Conservation (phyloP, 2,797 vertebrate genomes). For the Jordanella pulchra region DNA sequence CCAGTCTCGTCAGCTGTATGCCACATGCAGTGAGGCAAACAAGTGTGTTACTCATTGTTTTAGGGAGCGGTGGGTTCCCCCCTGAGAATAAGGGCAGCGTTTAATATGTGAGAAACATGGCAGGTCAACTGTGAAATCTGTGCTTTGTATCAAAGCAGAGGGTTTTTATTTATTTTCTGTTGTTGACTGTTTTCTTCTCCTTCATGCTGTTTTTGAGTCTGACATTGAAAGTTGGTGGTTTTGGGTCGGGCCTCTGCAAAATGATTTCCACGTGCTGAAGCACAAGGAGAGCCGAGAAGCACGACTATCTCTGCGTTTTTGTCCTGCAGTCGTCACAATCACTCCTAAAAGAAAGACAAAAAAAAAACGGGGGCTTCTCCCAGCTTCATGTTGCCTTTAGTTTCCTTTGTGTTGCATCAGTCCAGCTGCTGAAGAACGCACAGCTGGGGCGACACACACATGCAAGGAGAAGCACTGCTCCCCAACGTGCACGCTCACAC, state of each 20-base stretch:
- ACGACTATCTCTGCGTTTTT: constrained; percentile 20
- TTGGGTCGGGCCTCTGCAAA: constrained; percentile 66
- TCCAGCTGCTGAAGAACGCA: constrained; percentile 70
- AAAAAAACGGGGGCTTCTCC: too few species aligned
- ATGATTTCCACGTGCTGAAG: constrained; percentile 53
- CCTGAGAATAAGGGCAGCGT: constrained; percentile 4
- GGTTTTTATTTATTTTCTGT: not conserved
- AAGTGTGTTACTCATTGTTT: constrained; percentile 45
- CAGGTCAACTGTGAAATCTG: constrained; percentile 28
- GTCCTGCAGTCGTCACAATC: constrained; percentile 27
- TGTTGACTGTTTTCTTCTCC: too few species aligned
- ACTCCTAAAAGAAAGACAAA: constrained; percentile 40
- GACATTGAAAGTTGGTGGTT: constrained; percentile 69
- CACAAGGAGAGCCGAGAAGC: constrained; percentile 38
- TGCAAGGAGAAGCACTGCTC: constrained; percentile 13
- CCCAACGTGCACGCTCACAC: constrained; percentile 8
- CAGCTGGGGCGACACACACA: constrained; percentile 22
- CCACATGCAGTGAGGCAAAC: constrained; percentile 16
- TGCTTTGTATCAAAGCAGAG: constrained; percentile 42
- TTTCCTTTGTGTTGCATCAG: constrained; percentile 81
- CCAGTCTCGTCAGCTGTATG: constrained; percentile 27
- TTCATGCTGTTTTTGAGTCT: constrained; percentile 35
- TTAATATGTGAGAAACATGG: constrained; percentile 43
- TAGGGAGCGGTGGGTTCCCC: not conserved
- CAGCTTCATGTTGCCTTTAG: constrained; percentile 46